Percentiles rank a stretch among this genome's conserved stretches.
phyloP scores from a whole-genome alignment of 2,113 vertebrate genomes.

The Embiotoca jacksoni region DNA sequence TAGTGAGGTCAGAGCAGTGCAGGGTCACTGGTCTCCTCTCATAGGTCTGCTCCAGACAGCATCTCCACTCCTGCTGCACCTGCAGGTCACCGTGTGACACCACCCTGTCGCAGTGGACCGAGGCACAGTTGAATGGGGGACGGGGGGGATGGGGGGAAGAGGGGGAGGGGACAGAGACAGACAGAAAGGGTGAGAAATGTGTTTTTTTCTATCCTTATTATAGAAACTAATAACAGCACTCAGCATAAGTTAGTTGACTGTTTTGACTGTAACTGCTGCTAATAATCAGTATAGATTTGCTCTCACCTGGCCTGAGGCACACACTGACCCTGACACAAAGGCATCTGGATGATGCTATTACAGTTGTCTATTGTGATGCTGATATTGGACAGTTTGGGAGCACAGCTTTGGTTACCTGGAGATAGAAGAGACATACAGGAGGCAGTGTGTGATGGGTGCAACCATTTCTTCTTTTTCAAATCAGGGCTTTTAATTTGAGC shows the following conservation, averaged over 20 bases:
- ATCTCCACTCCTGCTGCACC: conserved; percentile 35
- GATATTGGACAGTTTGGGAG: conserved; percentile 41
- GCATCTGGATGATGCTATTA: conserved; percentile 34
- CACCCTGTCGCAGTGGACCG: conserved; percentile 21
- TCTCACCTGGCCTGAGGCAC: conserved; percentile 64
- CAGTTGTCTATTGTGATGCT: conserved; percentile 61
- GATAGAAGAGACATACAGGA: background rate
- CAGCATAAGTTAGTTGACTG: background rate
- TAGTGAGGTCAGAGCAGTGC: conserved; percentile 35
- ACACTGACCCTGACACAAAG: conserved; percentile 76
- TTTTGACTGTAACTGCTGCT: background rate
- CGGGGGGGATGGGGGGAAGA: no score
- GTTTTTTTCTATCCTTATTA: background rate
- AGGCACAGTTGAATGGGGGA: background rate
- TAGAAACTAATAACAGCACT: background rate
- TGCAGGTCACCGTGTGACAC: conserved; percentile 19
- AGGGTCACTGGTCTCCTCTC: conserved; percentile 27
- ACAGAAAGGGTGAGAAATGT: no score
- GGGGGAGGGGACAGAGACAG: background rate
- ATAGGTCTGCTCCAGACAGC: conserved; percentile 33
- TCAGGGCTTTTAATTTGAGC: no score
- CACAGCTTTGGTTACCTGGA: conserved; percentile 70
- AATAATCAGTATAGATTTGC: background rate
- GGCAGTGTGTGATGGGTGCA: background rate
- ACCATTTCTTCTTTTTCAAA: background rate